Evolutionary conservation across 2,888 invertebrate genomes (phyloP).

Genomic region (Troides oblongomaculatus): DNA sequence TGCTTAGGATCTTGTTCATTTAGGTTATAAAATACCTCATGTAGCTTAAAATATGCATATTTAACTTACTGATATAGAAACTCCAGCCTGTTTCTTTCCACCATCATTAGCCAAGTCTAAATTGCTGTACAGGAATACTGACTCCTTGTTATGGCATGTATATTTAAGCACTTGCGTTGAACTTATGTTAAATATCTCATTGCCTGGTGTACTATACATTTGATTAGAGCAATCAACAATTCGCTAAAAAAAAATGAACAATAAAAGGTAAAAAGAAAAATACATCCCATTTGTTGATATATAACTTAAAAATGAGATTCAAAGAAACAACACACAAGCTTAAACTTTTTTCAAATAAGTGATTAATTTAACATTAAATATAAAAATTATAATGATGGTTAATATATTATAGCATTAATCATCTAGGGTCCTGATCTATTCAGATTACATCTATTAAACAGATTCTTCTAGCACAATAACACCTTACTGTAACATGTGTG

Average conservation of each 20-base stretch:
- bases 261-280: not conserved
- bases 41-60: not conserved
- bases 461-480: too few relatives aligned
- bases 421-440: not conserved
- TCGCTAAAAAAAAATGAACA: constrained; percentile 48
- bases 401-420: not conserved
- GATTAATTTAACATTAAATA: not conserved
- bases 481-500: too few relatives aligned
- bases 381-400: not conserved
- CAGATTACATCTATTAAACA: not conserved
- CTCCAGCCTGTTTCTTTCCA: constrained; percentile 39
- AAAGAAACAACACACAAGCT: too few relatives aligned
- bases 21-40: too few relatives aligned
- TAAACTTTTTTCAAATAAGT: too few relatives aligned
- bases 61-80: constrained; percentile 40
- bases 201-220: constrained; percentile 36
- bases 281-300: not conserved
- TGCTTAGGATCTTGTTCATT: too few relatives aligned
- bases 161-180: constrained; percentile 39
- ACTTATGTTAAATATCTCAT: constrained; percentile 41
- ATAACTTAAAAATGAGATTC: too few relatives aligned
- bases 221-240: constrained; percentile 56
- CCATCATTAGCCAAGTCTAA: constrained; percentile 34
- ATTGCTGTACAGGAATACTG: constrained; percentile 49
- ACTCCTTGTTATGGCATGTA: constrained; percentile 50